These are phyloP conservation scores for Polia nebulosa DNA, from an alignment of 2,888 invertebrate species.

Conservation along the genomic window DNA sequence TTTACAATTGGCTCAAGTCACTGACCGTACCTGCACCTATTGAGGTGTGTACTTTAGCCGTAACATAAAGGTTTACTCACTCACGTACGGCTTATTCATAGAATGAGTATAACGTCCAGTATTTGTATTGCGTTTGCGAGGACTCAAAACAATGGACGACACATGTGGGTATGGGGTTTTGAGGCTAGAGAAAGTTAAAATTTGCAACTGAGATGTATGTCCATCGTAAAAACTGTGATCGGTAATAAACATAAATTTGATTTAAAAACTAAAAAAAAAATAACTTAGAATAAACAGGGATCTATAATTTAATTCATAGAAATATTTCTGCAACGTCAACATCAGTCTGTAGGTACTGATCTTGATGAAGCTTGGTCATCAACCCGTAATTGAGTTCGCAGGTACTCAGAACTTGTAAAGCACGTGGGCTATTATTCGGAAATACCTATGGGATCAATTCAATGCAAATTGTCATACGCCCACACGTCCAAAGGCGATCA, in stretches of 20 bases:
- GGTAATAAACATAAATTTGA: conserved; percentile 68
- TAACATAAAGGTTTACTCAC: conserved; percentile 55
- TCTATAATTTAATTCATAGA: not conserved
- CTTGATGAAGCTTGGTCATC: conserved; percentile 70
- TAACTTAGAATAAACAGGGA: not conserved
- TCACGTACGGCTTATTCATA: conserved; percentile 61
- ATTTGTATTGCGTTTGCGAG: conserved; percentile 75
- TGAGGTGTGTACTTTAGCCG: conserved; percentile 32
- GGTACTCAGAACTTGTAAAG: conserved; percentile 63
- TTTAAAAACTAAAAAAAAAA: conserved; percentile 31
- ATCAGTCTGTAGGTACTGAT: conserved; percentile 1
- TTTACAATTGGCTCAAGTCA: not conserved
- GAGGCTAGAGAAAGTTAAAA: conserved; percentile 90
- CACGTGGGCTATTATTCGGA: conserved; percentile 82
- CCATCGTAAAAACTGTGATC: conserved; percentile 71
- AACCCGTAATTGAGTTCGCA: conserved; percentile 70
- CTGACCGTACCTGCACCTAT: not conserved
- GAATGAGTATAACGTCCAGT: conserved; percentile 69
- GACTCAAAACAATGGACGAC: conserved; percentile 84
- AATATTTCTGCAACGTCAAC: not conserved
- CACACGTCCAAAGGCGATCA: conserved; percentile 77
- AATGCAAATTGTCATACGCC: conserved; percentile 87
- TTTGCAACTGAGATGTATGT: conserved; percentile 82
- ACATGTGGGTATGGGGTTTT: conserved; percentile 86
- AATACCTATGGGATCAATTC: conserved; percentile 84